Evolutionary conservation across 2,113 vertebrate genomes (phyloP).

Genomic region (Calidris pygmaea): DNA sequence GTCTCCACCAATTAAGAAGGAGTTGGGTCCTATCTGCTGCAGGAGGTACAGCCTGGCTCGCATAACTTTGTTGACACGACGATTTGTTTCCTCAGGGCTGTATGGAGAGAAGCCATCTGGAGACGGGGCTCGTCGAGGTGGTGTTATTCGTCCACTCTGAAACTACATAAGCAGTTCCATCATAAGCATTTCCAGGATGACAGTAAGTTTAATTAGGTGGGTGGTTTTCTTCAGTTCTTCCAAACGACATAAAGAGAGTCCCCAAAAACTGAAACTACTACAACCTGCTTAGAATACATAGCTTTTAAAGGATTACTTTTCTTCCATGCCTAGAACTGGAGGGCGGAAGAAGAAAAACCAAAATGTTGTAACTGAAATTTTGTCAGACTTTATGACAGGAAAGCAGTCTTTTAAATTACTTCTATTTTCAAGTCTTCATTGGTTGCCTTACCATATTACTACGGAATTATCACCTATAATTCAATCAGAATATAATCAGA

Average conservation of each 20-base stretch:
- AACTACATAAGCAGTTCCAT: constrained; percentile 60
- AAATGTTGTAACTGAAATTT: not conserved
- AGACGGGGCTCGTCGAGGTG: constrained; percentile 83
- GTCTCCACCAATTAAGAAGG: constrained; percentile 86
- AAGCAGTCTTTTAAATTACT: not conserved
- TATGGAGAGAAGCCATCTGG: constrained; percentile 87
- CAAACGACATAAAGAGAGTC: not conserved
- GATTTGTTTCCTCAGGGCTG: constrained; percentile 85
- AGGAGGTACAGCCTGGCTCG: constrained; percentile 83
- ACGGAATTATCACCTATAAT: not conserved
- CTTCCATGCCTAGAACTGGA: not conserved
- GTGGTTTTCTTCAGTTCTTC: not conserved
- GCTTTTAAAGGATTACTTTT: not conserved
- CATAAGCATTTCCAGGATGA: not conserved
- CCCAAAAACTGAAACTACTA: not conserved
- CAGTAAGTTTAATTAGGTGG: not conserved
- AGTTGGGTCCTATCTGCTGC: constrained; percentile 88
- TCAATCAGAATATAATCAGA: not conserved
- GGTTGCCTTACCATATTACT: not conserved
- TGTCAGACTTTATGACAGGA: not conserved
- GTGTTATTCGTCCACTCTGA: constrained; percentile 84
- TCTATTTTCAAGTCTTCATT: not conserved
- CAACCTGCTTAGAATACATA: not conserved
- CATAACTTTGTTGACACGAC: constrained; percentile 87
- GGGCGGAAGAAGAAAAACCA: not conserved